These are phyloP conservation scores for Elegia similella DNA, from an alignment of 2,888 invertebrate genomes.

Conservation along the genomic window DNA sequence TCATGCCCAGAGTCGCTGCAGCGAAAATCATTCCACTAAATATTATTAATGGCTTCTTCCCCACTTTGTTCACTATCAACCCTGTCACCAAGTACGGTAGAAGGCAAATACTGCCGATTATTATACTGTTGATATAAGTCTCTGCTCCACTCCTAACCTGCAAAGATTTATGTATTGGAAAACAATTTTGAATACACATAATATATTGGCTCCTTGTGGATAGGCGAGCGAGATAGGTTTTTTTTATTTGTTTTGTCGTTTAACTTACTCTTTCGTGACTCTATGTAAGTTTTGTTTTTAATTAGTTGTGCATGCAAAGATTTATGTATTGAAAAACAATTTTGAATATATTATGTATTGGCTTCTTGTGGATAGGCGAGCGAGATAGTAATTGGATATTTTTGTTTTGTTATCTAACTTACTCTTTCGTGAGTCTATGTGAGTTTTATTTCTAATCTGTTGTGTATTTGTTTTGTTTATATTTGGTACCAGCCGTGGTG, in stretches of 20 bases:
- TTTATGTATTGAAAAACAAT: slow-evolving; percentile 18
- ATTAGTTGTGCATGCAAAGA: slow-evolving; percentile 36
- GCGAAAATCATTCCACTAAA: slow-evolving; percentile 35
- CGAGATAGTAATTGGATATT: background rate
- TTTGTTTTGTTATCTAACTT: background rate
- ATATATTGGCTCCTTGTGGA: slow-evolving; percentile 11
- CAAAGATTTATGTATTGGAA: slow-evolving; percentile 25
- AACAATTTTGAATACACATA: slow-evolving; percentile 14
- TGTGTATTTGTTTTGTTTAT: no score
- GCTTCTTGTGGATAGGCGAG: slow-evolving; percentile 11
- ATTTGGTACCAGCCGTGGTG: no score
- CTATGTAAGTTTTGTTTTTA: background rate
- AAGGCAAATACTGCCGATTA: slow-evolving; percentile 49
- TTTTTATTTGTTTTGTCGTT: background rate
- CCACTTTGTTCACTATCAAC: slow-evolving; percentile 52
- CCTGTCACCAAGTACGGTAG: slow-evolving; percentile 50
- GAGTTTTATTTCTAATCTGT: no score
- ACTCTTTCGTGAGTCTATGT: slow-evolving; percentile 4
- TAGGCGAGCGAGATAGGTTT: slow-evolving; percentile 2
- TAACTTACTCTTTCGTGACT: background rate
- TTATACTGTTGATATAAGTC: slow-evolving; percentile 63
- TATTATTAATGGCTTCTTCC: slow-evolving; percentile 51
- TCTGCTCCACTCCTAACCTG: slow-evolving; percentile 57
- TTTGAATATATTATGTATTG: slow-evolving; percentile 13
- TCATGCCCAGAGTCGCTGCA: slow-evolving; percentile 37